Conservation (phyloP, 2,888 invertebrate species). For the Cheilosia impressa region DNA sequence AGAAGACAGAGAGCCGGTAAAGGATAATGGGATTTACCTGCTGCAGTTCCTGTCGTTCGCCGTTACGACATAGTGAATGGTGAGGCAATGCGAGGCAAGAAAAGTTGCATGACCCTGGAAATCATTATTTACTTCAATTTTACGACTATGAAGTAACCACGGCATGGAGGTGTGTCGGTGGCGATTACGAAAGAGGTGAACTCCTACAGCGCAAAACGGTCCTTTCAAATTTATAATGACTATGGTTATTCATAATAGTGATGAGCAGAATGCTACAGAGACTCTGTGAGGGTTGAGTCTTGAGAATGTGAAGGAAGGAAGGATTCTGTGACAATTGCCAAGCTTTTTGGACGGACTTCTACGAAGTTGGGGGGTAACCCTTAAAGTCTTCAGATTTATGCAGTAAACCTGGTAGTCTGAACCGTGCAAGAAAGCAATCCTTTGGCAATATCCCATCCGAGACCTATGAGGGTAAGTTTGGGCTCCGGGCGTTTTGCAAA, state of each 20-base stretch:
- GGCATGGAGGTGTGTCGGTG: conserved; percentile 43
- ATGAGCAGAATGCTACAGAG: neutral
- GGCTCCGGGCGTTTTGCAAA: too few species aligned
- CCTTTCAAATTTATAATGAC: conserved; percentile 5
- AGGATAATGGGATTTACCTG: conserved; percentile 40
- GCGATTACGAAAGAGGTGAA: conserved; percentile 24
- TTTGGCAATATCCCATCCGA: too few species aligned
- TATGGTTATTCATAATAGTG: neutral
- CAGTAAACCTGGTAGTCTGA: too few species aligned
- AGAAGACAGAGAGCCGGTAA: conserved; percentile 15
- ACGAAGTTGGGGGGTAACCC: too few species aligned
- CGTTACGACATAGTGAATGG: conserved; percentile 3
- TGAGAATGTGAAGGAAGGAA: too few species aligned
- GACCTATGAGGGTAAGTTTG: too few species aligned
- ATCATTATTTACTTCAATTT: conserved; percentile 49
- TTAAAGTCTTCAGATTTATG: too few species aligned
- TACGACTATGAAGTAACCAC: conserved; percentile 43
- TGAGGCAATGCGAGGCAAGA: neutral
- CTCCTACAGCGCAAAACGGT: conserved; percentile 16
- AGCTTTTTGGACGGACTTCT: too few species aligned
- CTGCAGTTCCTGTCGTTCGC: neutral
- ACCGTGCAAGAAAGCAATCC: too few species aligned
- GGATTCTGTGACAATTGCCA: too few species aligned
- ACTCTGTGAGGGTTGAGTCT: neutral
- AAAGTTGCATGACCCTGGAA: conserved; percentile 52